These are phyloP conservation scores for Musca vetustissima DNA, from an alignment of 1,140 invertebrate genomes.

Conservation along the genomic window DNA sequence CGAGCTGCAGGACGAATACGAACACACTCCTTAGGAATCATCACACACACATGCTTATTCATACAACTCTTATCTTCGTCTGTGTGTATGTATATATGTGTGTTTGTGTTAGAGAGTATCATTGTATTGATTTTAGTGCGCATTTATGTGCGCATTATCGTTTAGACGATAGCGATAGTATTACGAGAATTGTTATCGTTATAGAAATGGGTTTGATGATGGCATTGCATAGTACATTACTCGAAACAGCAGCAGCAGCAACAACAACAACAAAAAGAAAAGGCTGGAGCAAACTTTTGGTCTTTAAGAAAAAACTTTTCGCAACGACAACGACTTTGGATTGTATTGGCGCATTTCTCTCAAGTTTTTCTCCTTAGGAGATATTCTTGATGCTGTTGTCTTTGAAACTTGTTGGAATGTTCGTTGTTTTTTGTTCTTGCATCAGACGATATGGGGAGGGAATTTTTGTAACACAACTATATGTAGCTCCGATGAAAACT, in stretches of 20 bases:
- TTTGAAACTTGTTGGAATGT: slow-evolving; percentile 14
- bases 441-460: neutral
- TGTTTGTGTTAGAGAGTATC: neutral
- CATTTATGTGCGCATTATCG: slow-evolving; percentile 29
- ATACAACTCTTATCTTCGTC: neutral
- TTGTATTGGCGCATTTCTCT: neutral
- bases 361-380: neutral
- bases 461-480: too few species aligned
- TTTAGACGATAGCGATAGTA: slow-evolving; percentile 31
- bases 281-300: neutral
- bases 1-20: too few species aligned
- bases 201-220: slow-evolving; percentile 29
- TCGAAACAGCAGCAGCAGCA: too few species aligned
- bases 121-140: slow-evolving; percentile 30
- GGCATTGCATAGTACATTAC: slow-evolving; percentile 2
- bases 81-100: neutral
- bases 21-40: too few species aligned
- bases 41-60: neutral
- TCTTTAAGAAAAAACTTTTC: neutral
- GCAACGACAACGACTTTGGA: too few species aligned
- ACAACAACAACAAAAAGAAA: slow-evolving; percentile 7
- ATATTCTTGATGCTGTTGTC: neutral
- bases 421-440: neutral
- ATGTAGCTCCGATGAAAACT: too few species aligned
- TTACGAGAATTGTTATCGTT: slow-evolving; percentile 30